These are phyloP conservation scores for Spinus pinus DNA, from an alignment of 2,797 vertebrate species.

Conservation along the genomic window DNA sequence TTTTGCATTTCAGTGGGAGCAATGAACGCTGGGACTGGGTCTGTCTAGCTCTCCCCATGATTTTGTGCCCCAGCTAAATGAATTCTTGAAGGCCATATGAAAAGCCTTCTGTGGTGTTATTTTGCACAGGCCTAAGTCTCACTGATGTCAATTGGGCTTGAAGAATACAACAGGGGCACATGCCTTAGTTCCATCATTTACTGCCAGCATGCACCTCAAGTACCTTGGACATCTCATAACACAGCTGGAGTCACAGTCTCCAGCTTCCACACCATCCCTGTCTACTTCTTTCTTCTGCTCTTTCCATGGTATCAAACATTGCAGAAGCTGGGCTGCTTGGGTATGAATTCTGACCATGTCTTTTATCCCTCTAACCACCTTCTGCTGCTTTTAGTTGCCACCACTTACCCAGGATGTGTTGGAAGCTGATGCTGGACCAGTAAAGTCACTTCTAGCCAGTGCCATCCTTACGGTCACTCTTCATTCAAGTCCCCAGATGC, in stretches of 20 bases:
- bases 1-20: not conserved
- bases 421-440: not conserved
- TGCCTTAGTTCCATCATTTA: not conserved
- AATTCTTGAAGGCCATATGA: not conserved
- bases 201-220: not conserved
- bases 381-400: not conserved
- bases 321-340: not conserved
- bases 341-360: not conserved
- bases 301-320: not conserved
- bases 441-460: not conserved
- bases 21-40: rapidly evolving
- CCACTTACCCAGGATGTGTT: not conserved
- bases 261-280: not conserved
- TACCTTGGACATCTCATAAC: not conserved
- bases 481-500: not conserved
- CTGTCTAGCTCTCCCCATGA: not conserved
- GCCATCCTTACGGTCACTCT: not conserved
- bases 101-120: not conserved
- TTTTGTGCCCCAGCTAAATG: not conserved
- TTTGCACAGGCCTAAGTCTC: not conserved
- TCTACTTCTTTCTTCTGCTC: not conserved
- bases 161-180: not conserved
- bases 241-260: not conserved
- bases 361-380: not conserved
- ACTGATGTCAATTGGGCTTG: not conserved